Evolutionary conservation across 2,888 invertebrate genomes (phyloP).

Genomic region (Choreutis nemorana): DNA sequence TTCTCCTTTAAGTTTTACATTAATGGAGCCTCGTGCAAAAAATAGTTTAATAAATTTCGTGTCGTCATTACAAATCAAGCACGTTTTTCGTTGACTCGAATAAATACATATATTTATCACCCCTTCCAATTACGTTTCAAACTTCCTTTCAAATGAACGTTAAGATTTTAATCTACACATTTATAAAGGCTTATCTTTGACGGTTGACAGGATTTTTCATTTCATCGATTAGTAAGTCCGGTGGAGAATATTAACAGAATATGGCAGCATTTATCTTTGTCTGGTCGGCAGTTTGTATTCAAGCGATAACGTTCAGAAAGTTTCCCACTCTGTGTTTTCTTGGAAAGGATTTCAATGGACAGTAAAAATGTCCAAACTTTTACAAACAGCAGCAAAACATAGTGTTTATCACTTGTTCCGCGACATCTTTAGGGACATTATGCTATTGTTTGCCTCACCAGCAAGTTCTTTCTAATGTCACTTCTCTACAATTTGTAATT

Average conservation of each 20-base stretch:
- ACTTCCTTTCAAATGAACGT: no score
- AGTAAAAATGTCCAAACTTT: constrained; percentile 45
- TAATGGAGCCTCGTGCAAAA: no score
- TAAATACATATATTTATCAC: no score
- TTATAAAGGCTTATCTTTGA: no score
- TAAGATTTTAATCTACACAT: no score
- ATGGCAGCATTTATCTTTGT: constrained; percentile 22
- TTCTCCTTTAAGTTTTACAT: no score
- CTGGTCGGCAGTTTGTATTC: constrained; percentile 28
- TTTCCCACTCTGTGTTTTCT: constrained; percentile 19
- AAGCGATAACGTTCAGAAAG: constrained; percentile 19
- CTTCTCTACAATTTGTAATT: no score
- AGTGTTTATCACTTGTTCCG: constrained; percentile 30
- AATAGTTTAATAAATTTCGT: no score
- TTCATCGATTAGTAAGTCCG: constrained; percentile 15
- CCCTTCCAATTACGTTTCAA: no score
- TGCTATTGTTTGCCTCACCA: constrained; percentile 2
- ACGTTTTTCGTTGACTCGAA: no score
- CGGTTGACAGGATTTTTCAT: constrained; percentile 13
- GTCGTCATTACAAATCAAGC: no score
- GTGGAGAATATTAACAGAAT: constrained; percentile 22
- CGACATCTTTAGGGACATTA: constrained; percentile 21
- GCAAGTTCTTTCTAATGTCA: not conserved
- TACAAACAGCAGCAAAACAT: constrained; percentile 25
- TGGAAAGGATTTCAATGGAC: constrained; percentile 16